phyloP scores from a whole-genome alignment of 2,888 invertebrate species.

The Mythimna impura region DNA sequence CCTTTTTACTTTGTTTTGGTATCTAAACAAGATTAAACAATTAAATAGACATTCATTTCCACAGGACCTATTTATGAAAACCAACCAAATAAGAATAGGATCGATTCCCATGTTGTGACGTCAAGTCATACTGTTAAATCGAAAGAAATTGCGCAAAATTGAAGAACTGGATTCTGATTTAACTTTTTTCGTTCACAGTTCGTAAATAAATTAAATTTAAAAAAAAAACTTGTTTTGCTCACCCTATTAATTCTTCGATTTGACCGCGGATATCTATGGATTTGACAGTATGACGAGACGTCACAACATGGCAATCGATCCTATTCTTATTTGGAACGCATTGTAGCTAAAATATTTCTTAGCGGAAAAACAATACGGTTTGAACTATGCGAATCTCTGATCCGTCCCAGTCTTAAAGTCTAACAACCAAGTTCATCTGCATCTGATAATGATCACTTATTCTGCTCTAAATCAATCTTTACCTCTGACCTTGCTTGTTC shows the following conservation, averaged over 20 bases:
- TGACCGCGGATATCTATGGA: too few species aligned
- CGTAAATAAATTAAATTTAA: too few species aligned
- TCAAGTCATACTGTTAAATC: too few species aligned
- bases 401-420: not conserved
- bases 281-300: too few species aligned
- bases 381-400: not conserved
- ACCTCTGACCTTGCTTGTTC: constrained; percentile 42
- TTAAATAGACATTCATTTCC: not conserved
- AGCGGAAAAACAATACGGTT: not conserved
- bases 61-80: not conserved
- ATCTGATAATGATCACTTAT: constrained; percentile 16
- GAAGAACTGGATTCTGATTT: too few species aligned
- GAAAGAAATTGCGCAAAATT: too few species aligned
- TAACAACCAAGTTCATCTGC: not conserved
- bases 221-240: too few species aligned
- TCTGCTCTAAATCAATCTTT: constrained; percentile 25
- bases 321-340: too few species aligned
- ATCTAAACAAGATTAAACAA: not conserved
- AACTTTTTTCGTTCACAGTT: too few species aligned
- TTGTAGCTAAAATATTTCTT: not conserved
- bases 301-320: too few species aligned
- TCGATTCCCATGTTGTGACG: too few species aligned
- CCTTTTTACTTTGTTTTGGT: not conserved
- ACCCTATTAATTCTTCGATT: too few species aligned
- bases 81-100: not conserved